Evolutionary conservation across 2,888 invertebrate genomes (phyloP).

Genomic region (Polyploca ridens): DNA sequence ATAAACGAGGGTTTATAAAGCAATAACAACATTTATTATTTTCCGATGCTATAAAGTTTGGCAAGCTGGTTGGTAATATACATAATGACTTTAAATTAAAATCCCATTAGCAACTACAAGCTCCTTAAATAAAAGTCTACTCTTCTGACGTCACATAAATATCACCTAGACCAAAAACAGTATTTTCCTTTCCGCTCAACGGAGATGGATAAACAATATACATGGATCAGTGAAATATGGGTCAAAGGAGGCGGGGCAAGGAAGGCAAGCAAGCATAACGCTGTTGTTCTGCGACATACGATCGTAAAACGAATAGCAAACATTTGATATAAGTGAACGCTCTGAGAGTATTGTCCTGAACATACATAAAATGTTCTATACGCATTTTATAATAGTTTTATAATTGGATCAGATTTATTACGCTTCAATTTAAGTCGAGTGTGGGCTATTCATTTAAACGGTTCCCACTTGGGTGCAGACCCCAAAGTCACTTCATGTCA

Average conservation of each 20-base stretch:
- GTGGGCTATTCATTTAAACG: not conserved
- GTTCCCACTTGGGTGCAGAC: not conserved
- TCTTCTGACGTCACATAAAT: not conserved
- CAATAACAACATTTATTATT: not conserved
- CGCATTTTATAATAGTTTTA: not conserved
- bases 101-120: not conserved
- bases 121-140: not conserved
- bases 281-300: conserved; percentile 8
- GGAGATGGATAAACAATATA: conserved; percentile 5
- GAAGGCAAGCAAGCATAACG: conserved; percentile 8
- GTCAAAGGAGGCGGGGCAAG: conserved; percentile 8
- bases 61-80: too few relatives aligned
- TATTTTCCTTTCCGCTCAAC: conserved; percentile 5
- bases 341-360: not conserved
- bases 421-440: not conserved
- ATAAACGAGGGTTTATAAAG: not conserved
- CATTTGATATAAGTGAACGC: conserved; percentile 6
- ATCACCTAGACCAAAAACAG: not conserved
- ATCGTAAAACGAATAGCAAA: conserved; percentile 5
- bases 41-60: too few relatives aligned
- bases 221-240: conserved; percentile 7
- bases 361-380: not conserved
- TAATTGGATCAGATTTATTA: not conserved
- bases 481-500: not conserved
- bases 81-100: too few relatives aligned